Percentiles rank a stretch among this genome's conserved stretches.
These are phyloP conservation scores for Pipistrellus pygmaeus DNA, from an alignment of 2,797 vertebrate species.

Conservation along the genomic window DNA sequence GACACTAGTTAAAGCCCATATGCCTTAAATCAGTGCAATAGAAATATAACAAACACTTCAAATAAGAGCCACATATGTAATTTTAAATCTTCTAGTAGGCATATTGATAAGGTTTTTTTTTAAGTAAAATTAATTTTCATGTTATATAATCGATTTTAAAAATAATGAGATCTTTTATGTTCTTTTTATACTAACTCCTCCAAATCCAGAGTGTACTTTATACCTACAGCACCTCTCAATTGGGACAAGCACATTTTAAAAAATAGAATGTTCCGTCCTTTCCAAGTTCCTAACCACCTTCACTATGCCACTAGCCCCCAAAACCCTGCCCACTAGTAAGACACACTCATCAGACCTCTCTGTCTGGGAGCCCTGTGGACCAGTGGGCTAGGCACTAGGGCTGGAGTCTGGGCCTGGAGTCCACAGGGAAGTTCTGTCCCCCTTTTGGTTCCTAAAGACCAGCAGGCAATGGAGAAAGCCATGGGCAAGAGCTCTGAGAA, in stretches of 20 bases:
- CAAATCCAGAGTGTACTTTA: not conserved
- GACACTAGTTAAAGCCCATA: not conserved
- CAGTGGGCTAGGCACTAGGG: not conserved
- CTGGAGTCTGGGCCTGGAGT: not conserved
- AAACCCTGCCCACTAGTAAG: not conserved
- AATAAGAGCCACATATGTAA: not conserved
- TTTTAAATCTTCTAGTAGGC: slow-evolving; percentile 2
- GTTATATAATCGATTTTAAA: not conserved
- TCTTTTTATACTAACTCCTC: not conserved
- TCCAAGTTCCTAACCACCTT: not conserved
- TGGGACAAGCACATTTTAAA: not conserved
- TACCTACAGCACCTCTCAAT: not conserved
- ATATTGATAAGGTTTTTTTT: not conserved
- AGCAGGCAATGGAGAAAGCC: not conserved
- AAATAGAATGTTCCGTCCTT: not conserved
- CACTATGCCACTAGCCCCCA: too few relatives aligned
- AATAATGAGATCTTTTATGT: slow-evolving; percentile 22
- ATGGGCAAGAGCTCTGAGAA: not conserved
- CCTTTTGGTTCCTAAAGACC: not conserved
- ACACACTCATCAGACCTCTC: not conserved
- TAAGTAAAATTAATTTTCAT: not conserved
- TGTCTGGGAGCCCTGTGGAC: not conserved
- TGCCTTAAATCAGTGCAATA: not conserved
- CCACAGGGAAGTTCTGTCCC: not conserved
- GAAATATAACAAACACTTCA: not conserved